Percentiles rank a stretch among this genome's conserved stretches.
phyloP scores from a whole-genome alignment of 1,140 invertebrate species.

The Meloidogyne exigua region DNA sequence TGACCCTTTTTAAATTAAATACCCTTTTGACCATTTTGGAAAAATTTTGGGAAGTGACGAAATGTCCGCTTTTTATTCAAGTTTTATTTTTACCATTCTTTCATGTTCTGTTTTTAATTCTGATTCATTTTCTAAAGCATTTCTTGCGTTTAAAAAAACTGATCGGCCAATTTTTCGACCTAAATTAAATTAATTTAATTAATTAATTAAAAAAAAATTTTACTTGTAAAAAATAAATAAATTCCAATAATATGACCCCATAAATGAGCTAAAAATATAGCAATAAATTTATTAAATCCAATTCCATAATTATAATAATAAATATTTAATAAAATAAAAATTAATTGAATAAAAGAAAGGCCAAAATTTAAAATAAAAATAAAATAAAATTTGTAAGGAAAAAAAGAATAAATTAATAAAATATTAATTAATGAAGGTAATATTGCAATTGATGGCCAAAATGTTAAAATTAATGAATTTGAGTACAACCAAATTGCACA shows the following conservation, averaged over 20 bases:
- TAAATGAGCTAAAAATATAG: conserved; percentile 54
- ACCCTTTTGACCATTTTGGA: too few species aligned
- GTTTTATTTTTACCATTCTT: conserved; percentile 38
- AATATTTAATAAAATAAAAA: conserved; percentile 19
- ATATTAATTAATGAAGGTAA: conserved; percentile 34
- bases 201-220: neutral
- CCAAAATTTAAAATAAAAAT: neutral
- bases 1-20: neutral
- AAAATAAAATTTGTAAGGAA: conserved; percentile 30
- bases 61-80: too few species aligned
- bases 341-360: conserved; percentile 33
- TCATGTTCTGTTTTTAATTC: conserved; percentile 42
- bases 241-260: conserved; percentile 60
- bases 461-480: conserved; percentile 11
- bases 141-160: conserved; percentile 58
- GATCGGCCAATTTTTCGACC: conserved; percentile 48
- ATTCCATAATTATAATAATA: neutral
- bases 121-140: conserved; percentile 50
- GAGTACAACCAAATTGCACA: conserved; percentile 34
- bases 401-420: conserved; percentile 40
- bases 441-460: conserved; percentile 12
- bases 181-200: neutral
- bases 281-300: conserved; percentile 32
- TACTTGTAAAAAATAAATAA: conserved; percentile 47
- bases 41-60: too few species aligned